phyloP scores from a whole-genome alignment of 2,888 invertebrate genomes.

The Pristionchus maxplancki region DNA sequence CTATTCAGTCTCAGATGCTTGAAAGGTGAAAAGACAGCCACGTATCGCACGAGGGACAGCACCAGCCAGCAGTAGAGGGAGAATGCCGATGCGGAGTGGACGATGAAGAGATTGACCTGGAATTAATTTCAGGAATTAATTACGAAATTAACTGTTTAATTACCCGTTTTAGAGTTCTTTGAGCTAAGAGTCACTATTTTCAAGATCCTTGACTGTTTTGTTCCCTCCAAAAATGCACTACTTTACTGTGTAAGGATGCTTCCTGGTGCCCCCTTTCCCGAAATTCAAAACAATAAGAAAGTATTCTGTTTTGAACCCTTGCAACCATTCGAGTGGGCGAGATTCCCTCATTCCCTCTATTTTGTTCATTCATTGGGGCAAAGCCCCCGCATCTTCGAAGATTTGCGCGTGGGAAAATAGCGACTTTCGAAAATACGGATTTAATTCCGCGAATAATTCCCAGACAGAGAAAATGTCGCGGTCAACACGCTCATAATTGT shows the following conservation, averaged over 20 bases:
- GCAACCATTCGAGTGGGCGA: not conserved
- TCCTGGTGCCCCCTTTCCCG: too few relatives aligned
- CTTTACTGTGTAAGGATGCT: too few relatives aligned
- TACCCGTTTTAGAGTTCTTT: too few relatives aligned
- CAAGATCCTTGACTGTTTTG: too few relatives aligned
- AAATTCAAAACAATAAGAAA: not conserved
- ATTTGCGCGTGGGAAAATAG: not conserved
- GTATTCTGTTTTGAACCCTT: not conserved
- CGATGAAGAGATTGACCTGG: constrained; percentile 72
- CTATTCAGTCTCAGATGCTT: constrained; percentile 71
- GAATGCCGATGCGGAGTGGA: constrained; percentile 73
- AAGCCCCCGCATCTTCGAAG: not conserved
- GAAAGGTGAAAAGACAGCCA: constrained; percentile 74
- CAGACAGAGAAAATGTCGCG: too few relatives aligned
- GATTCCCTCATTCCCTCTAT: not conserved
- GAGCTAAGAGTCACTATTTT: not conserved
- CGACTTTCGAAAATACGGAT: not conserved
- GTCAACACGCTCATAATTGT: too few relatives aligned
- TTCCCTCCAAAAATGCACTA: too few relatives aligned
- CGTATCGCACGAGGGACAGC: constrained; percentile 71
- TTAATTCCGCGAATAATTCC: not conserved
- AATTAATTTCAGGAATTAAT: constrained; percentile 47
- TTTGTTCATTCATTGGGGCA: not conserved
- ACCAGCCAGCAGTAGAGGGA: constrained; percentile 76
- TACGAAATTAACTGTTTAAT: too few relatives aligned